A percentile compares a stretch with the other conserved stretches of the same genome.
phyloP scores from a whole-genome alignment of 2,113 vertebrate genomes.

The Chinchilla lanigera region DNA sequence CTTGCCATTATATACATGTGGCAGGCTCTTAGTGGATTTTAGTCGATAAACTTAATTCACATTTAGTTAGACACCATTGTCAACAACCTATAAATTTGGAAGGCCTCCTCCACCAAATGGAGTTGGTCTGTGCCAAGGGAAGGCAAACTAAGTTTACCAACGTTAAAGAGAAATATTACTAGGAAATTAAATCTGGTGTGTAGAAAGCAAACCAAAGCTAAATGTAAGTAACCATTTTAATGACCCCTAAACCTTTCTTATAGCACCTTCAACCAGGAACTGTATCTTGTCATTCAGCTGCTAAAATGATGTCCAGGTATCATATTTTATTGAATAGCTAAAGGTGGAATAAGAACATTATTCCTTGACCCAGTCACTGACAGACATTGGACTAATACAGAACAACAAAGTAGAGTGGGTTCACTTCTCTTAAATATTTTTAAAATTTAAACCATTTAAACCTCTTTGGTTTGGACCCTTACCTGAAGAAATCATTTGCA shows the following conservation, averaged over 20 bases:
- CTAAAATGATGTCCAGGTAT: not conserved
- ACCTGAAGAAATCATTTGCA: constrained; percentile 70
- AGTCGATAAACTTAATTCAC: constrained; percentile 60
- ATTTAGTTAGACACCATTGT: constrained; percentile 63
- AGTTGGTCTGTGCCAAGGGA: constrained; percentile 37
- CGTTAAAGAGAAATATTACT: constrained; percentile 65
- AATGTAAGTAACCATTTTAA: constrained; percentile 62
- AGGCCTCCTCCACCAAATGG: constrained; percentile 52
- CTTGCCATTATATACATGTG: constrained; percentile 57
- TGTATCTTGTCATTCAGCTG: constrained; percentile 15
- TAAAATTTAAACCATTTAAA: not conserved
- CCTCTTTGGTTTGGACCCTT: constrained; percentile 10
- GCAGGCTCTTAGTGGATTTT: constrained; percentile 53
- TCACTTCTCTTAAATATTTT: constrained; percentile 52
- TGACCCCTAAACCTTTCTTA: not conserved
- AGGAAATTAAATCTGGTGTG: constrained; percentile 67
- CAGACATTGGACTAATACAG: not conserved
- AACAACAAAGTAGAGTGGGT: not conserved
- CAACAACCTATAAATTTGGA: constrained; percentile 64
- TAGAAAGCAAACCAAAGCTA: constrained; percentile 51
- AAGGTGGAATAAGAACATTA: not conserved
- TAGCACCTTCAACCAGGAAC: not conserved
- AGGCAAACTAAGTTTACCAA: constrained; percentile 66
- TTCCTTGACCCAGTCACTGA: not conserved
- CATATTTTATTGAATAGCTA: not conserved